Evolutionary conservation across 2,797 vertebrate genomes (phyloP), one percentile per base, ranked within the genome.

Genomic region (Sylvilagus floridanus): DNA sequence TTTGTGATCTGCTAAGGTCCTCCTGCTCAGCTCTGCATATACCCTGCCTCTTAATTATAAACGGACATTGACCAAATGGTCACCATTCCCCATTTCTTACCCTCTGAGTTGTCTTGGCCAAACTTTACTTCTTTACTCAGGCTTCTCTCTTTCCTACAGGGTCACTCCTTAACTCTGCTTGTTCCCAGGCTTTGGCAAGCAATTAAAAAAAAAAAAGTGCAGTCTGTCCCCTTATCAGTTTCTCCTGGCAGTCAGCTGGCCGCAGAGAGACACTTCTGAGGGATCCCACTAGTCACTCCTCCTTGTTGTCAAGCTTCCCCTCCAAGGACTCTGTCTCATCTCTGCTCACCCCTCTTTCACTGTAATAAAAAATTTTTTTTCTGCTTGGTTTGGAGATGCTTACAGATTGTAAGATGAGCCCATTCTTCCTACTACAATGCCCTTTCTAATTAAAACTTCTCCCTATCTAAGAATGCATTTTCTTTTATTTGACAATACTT

Each of bases 281-380:
- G 28, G 26, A 1, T 4, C 1, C 13, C 7, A 24, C 4, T 32
- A 24, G 5, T 30, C 12, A 52, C 47, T 81, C 84, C 4, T 1
- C 30, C 26, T 32, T 24, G 16, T 54, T 92, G 2, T 88, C 13
- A 37, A 90, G 19, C 24, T 16, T 88, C 21, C 4, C 10, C 54
- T 78, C 22, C 16, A 84, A 84, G 72, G 16, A 88, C 66, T 76
- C n/a, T 84, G 7, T 47, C 37, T 94, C 91, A 57, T 87, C 79
- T 77, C 54, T 79, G 13, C 11, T 79, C 92, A 19, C 5, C 77
- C 10, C 26, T 88, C 52, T 9, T 94, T 78, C 7, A 17, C 12
- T 30, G 57, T 12, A 60, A 79, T 82, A 47, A 17, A 78, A 94
- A 86, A 65, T 19, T 0, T 2, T 71, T 77, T 52, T 52, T 69